Conservation (phyloP, 2,113 vertebrate species). For the Pongo pygmaeus region DNA sequence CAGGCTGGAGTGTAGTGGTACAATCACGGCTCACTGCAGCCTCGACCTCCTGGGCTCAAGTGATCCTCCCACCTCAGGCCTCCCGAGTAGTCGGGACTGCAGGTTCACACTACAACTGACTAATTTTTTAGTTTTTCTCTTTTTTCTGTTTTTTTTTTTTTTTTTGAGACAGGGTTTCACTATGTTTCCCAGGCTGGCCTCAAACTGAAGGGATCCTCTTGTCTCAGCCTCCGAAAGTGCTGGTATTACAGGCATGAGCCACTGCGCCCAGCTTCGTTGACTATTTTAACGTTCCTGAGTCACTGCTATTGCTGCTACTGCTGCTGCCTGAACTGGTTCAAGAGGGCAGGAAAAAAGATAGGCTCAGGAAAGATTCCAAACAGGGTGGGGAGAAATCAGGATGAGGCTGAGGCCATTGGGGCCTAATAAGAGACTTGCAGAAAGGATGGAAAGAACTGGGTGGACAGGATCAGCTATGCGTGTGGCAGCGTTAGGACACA, state of each 20-base stretch:
- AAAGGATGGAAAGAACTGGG: not conserved
- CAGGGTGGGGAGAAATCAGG: not conserved
- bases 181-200: not conserved
- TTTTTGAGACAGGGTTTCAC: no score
- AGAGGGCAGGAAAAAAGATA: not conserved
- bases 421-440: not conserved
- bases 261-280: not conserved
- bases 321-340: not conserved
- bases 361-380: not conserved
- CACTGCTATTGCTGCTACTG: not conserved
- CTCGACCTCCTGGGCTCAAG: not conserved
- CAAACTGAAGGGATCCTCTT: not conserved
- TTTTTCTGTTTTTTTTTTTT: no score
- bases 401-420: not conserved
- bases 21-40: not conserved
- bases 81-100: not conserved
- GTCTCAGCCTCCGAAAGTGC: not conserved
- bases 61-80: not conserved
- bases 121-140: not conserved
- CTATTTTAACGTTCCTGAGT: not conserved
- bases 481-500: not conserved
- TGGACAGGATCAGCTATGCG: not conserved
- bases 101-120: not conserved
- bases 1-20: not conserved
- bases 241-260: not conserved